A percentile compares a stretch with the other conserved stretches of the same genome.
phyloP scores from a whole-genome alignment of 2,113 vertebrate genomes.

The Aegithalos caudatus region DNA sequence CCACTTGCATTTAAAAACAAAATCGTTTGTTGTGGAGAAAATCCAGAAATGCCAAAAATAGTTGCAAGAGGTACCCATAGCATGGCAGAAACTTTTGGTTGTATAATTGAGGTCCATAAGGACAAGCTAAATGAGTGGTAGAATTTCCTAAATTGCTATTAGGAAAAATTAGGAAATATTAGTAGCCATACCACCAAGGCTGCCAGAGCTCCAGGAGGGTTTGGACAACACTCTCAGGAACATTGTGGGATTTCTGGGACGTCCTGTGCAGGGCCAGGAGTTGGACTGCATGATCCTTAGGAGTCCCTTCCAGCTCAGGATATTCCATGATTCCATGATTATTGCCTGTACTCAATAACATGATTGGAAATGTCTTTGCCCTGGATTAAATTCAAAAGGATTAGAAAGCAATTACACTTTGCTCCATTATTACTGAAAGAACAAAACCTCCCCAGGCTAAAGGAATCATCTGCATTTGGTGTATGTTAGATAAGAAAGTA shows the following conservation, averaged over 20 bases:
- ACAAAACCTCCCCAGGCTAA: conserved; percentile 27
- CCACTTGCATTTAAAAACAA: neutral
- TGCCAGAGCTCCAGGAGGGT: neutral
- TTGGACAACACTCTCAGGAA: neutral
- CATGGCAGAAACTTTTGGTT: neutral
- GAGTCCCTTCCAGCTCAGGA: neutral
- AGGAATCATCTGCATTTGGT: conserved; percentile 3
- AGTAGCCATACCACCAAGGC: neutral
- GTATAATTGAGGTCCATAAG: neutral
- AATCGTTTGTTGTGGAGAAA: neutral
- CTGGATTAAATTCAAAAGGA: conserved; percentile 36
- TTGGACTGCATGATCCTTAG: neutral
- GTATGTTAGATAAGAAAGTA: conserved; percentile 30
- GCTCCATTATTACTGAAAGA: neutral
- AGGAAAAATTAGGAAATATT: neutral
- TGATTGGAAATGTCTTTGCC: neutral
- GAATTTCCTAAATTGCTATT: neutral
- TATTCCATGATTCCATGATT: neutral
- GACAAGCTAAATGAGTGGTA: neutral
- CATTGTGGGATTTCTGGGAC: neutral
- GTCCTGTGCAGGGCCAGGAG: neutral
- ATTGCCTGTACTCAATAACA: neutral
- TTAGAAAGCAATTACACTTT: conserved; percentile 16
- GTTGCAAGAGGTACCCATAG: neutral
- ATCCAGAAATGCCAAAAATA: neutral